A percentile compares a stretch with the other conserved stretches of the same genome.
These are phyloP conservation scores for Nebria brevicollis DNA, from an alignment of 2,888 invertebrate genomes.

Conservation along the genomic window DNA sequence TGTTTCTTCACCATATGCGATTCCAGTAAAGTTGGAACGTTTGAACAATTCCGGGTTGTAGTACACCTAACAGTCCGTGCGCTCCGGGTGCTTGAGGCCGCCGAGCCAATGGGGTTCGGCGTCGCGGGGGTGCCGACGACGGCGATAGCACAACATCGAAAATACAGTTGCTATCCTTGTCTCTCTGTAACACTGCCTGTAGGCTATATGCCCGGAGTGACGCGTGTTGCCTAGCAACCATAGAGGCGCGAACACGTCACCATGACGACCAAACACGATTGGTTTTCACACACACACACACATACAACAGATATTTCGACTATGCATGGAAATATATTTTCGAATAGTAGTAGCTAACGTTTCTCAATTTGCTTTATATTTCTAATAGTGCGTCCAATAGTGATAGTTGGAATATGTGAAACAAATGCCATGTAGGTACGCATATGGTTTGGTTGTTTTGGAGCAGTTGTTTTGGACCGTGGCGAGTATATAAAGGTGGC, in stretches of 20 bases:
- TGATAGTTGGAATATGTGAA: too few relatives aligned
- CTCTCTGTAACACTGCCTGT: neutral
- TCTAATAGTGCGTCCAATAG: too few relatives aligned
- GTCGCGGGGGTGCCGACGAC: neutral
- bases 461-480: slow-evolving; percentile 4
- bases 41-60: neutral
- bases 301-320: neutral
- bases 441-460: too few relatives aligned
- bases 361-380: too few relatives aligned
- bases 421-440: too few relatives aligned
- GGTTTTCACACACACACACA: neutral
- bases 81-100: neutral
- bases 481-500: neutral
- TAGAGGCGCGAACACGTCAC: neutral
- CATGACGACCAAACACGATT: neutral
- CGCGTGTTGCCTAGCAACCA: neutral
- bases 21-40: too few relatives aligned
- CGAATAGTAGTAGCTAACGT: too few relatives aligned
- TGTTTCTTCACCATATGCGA: too few relatives aligned
- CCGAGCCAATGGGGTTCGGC: neutral
- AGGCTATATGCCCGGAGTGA: neutral
- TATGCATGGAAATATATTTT: neutral
- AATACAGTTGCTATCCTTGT: neutral
- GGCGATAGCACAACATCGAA: neutral
- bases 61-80: too few relatives aligned